Evolutionary conservation across 1,140 invertebrate genomes (phyloP).

Genomic region (Camponotus vicinus): DNA sequence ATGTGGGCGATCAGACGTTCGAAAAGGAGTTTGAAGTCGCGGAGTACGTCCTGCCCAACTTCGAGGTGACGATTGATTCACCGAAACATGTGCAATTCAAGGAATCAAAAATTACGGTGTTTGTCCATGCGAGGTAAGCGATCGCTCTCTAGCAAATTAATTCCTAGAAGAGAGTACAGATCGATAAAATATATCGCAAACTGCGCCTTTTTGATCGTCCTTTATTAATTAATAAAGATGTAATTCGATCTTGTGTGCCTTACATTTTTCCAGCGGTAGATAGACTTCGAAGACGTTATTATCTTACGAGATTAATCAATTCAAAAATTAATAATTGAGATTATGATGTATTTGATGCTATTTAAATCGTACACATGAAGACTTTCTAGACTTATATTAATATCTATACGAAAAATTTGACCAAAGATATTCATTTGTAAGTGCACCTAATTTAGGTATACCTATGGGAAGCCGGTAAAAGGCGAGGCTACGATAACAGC

Average conservation of each 20-base stretch:
- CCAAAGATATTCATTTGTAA: slow-evolving; percentile 69
- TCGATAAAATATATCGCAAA: not conserved
- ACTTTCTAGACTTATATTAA: not conserved
- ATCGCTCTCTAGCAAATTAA: not conserved
- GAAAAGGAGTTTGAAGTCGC: slow-evolving; percentile 93
- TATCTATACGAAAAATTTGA: slow-evolving; percentile 46
- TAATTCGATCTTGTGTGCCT: not conserved
- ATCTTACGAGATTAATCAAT: not conserved
- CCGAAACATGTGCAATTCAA: slow-evolving; percentile 93
- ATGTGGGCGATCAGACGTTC: slow-evolving; percentile 88
- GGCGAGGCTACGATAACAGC: slow-evolving; percentile 92
- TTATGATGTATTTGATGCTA: not conserved
- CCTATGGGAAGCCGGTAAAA: slow-evolving; percentile 93
- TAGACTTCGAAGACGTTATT: not conserved
- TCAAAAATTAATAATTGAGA: not conserved
- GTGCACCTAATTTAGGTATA: slow-evolving; percentile 87
- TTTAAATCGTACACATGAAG: not conserved
- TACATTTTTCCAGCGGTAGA: not conserved
- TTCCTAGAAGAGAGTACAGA: not conserved
- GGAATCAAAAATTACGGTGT: slow-evolving; percentile 91
- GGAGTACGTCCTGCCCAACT: slow-evolving; percentile 97
- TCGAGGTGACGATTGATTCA: slow-evolving; percentile 93
- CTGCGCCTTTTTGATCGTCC: not conserved
- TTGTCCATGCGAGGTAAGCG: slow-evolving; percentile 93
- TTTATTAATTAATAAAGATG: not conserved